These are phyloP conservation scores for Sula dactylatra DNA, from an alignment of 2,113 vertebrate genomes.

Conservation along the genomic window DNA sequence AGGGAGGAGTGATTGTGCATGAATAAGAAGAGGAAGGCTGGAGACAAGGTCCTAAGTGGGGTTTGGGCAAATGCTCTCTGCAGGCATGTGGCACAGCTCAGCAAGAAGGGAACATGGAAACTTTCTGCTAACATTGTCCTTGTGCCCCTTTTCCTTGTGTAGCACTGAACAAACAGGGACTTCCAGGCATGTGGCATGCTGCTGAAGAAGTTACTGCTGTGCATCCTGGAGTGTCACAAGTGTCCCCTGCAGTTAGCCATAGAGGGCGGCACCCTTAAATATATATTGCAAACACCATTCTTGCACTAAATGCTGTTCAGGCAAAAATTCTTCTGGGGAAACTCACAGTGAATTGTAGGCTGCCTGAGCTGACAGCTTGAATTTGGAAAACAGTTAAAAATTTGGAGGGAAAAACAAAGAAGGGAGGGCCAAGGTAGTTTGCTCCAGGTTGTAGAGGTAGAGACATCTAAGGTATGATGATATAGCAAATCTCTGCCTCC, in stretches of 20 bases:
- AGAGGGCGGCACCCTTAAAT: not conserved
- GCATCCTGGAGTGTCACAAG: no score
- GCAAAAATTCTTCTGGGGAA: not conserved
- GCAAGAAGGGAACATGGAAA: not conserved
- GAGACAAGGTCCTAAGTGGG: not conserved
- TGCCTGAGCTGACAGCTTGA: not conserved
- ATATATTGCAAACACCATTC: not conserved
- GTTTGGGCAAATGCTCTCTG: not conserved
- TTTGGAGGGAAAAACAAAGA: not conserved
- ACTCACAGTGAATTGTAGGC: not conserved
- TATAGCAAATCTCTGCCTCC: not conserved
- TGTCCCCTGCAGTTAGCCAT: fast-evolving
- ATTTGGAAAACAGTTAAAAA: not conserved
- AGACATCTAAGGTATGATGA: not conserved
- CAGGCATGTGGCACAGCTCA: not conserved
- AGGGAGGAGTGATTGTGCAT: not conserved
- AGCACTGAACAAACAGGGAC: not conserved
- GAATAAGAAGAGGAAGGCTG: not conserved
- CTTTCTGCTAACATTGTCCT: not conserved
- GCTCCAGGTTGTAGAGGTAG: not conserved
- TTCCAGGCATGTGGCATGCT: not conserved
- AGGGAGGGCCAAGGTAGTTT: not conserved
- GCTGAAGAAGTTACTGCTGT: not conserved
- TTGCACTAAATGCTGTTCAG: not conserved
- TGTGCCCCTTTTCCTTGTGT: not conserved